Percentiles rank a stretch among this genome's conserved stretches.
phyloP scores from a whole-genome alignment of 2,797 vertebrate genomes.

The Furcifer pardalis region DNA sequence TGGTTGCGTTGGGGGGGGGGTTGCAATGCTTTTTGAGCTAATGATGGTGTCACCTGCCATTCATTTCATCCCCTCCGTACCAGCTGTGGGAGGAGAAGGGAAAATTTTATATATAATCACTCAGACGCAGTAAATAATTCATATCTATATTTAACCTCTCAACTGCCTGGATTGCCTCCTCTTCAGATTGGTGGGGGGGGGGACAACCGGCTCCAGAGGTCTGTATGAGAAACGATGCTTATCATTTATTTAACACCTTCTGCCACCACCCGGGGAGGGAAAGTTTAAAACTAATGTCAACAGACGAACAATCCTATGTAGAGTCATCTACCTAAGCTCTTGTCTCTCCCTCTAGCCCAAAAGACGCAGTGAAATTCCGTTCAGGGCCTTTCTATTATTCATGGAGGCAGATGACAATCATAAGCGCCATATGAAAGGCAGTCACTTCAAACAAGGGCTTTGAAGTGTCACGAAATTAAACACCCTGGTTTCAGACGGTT shows the following conservation, averaged over 20 bases:
- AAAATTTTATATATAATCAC: rapidly evolving
- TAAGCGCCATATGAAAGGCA: constrained; percentile 65
- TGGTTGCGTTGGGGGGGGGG: not conserved
- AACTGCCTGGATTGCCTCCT: constrained; percentile 60
- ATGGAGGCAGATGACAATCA: constrained; percentile 69
- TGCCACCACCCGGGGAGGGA: constrained; percentile 69
- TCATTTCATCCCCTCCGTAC: constrained; percentile 14
- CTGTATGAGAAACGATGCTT: constrained; percentile 73
- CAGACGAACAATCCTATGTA: constrained; percentile 81
- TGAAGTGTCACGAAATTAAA: constrained; percentile 73
- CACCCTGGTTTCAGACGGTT: constrained; percentile 66
- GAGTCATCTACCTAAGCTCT: constrained; percentile 78
- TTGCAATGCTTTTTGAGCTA: not conserved
- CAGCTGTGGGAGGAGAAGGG: not conserved
- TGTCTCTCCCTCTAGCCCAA: constrained; percentile 77
- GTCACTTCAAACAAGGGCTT: constrained; percentile 31
- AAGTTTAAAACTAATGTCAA: constrained; percentile 85
- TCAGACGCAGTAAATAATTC: constrained; percentile 59
- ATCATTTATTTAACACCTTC: constrained; percentile 83
- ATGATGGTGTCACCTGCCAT: constrained; percentile 11
- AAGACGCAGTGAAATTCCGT: constrained; percentile 77
- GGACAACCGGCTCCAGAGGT: constrained; percentile 35
- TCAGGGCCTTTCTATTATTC: constrained; percentile 71
- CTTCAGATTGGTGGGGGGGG: too few species aligned
- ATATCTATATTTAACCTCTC: constrained; percentile 74